Evolutionary conservation across 2,113 vertebrate genomes (phyloP).

Genomic region (cat (Felis catus)): F.catus_Fca126_mat1.0 CM031419.1:161909501-161910000

Average conservation of each 20-base stretch:
- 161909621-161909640: neutral
- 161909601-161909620: neutral
- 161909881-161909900: accelerated
- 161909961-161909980: neutral
- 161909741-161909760: conserved; percentile 3
- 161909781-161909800: conserved; percentile 24
- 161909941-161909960: neutral
- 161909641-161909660: neutral
- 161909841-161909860: neutral
- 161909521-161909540: neutral
- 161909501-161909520: neutral
- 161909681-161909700: neutral
- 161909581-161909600: neutral
- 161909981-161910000: neutral
- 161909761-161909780: neutral
- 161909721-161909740: neutral
- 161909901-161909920: neutral
- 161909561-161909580: neutral
- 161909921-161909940: neutral
- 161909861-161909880: neutral
- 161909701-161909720: neutral
- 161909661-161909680: neutral
- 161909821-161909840: neutral
- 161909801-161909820: neutral
- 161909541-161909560: neutral